These are phyloP conservation scores for Anticlea derivata DNA, from an alignment of 2,888 invertebrate genomes.

Conservation along the genomic window DNA sequence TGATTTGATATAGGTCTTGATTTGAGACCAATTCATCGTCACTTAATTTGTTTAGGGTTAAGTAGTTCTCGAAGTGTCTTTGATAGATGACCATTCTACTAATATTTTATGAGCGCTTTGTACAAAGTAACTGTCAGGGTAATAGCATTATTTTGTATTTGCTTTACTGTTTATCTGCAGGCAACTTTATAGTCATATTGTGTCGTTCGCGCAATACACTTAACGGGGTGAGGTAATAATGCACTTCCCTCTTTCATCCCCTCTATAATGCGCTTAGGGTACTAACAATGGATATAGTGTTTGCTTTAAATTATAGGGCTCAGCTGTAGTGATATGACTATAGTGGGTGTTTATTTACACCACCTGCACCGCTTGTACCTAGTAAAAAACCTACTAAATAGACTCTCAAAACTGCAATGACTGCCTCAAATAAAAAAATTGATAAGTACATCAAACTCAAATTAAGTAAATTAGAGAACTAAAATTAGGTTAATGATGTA, in stretches of 20 bases:
- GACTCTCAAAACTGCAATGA: too few species aligned
- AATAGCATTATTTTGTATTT: neutral
- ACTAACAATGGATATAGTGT: slow-evolving; percentile 15
- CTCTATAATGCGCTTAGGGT: slow-evolving; percentile 12
- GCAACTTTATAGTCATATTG: neutral
- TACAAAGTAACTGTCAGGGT: neutral
- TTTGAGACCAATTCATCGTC: slow-evolving; percentile 5
- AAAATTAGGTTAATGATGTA: neutral
- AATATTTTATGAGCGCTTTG: slow-evolving; percentile 1
- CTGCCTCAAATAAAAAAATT: too few species aligned
- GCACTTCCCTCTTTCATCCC: slow-evolving; percentile 19
- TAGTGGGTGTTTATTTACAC: too few species aligned
- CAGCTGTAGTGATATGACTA: neutral
- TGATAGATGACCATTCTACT: neutral
- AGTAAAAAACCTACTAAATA: too few species aligned
- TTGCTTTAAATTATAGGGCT: neutral
- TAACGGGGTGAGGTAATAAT: slow-evolving; percentile 7
- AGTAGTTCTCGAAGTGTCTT: neutral
- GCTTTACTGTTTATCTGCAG: neutral
- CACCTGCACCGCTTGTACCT: too few species aligned
- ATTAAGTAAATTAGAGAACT: too few species aligned
- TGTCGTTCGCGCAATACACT: slow-evolving; percentile 2
- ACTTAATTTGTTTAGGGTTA: neutral
- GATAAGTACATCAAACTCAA: too few species aligned
- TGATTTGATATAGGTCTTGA: neutral